Base-by-base conservation (phyloP, 2,888 invertebrate genomes). In the Tethea ocularis region DNA sequence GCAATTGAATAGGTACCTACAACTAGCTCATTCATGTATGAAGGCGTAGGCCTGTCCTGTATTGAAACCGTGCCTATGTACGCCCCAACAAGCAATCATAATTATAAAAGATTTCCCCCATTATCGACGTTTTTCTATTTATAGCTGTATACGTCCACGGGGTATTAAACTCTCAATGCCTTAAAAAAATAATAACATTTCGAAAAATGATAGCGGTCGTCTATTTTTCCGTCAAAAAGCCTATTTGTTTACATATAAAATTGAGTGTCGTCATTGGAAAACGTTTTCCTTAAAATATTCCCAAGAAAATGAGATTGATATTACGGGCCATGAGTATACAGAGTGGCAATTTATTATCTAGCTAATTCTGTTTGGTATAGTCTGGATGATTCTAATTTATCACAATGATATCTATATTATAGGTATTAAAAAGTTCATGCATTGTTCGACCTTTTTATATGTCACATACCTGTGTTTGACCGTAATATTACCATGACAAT, bases 231-330 rank as follows among this genome's bases (percentile, higher is more conserved):
- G 52, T 54, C 55, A 61, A 59, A 61, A 61, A 20, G 46, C 46
- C 46, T 20, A 46, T 46, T 46, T 76, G 72, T 75, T 76, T 74
- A 72, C 66, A 56, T 56, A 66, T 67, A 62, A 71, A 74, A 76
- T 74, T 68, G 74, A 56, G 51, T 56, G 59, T 57, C 59, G 54
- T 62, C 65, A 59, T 58, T 51, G 36, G 52, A 59, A 53, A 57
- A 59, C 62, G 58, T 60, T 64, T 63, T 59, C 57, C 64, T 46
- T 46, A 46, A 46, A 46, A 46, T 46, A 46, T 46, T 46, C 46
- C 20, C 20, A 46, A 46, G 20, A 46, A 46, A 46, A 46, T 46
- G 46, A 46, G 10, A 46, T 46, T 46, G 46, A 46, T 46, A 46
- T 46, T 46, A 46, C 7, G 46, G 20, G 46, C 46, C 20, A 46